Base-by-base conservation (phyloP, 1,140 invertebrate genomes). In the Euwallacea similis region DNA sequence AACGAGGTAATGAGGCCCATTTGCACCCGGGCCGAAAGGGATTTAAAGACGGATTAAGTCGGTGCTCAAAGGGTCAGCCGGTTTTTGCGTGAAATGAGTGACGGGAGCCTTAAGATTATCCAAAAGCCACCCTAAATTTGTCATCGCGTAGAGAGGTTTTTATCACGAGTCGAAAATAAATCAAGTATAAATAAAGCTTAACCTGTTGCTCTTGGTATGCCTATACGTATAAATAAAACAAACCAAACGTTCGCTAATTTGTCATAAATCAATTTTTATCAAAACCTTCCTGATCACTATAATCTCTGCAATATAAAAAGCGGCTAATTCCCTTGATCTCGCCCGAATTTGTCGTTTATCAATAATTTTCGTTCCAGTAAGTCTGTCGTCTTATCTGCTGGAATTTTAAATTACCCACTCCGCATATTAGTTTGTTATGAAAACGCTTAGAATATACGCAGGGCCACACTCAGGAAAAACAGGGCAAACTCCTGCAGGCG, bases 291-390 rank as follows among this genome's bases (percentile, higher is more conserved):
- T 66, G 69, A 71, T 71, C 69, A 50, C 59, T 16, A 33, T 71
- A 71, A 71, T 71, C 69, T 71, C 62, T 11, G 62, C 63, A 58
- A 71, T 71, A 71, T 71, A 71, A 71, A 71, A 71, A 59, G 33
- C 61, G 42, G 41, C 54, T 65, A 71, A 71, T 65, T 71, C 69
- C 46, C 69, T 66, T 71, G 69, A 71, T 71, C 69, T 58, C 10
- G 50, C 6, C 62, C 69, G 62, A 60, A 71, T 65, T n/a, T 59
- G 11, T 21, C 33, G 58, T 71, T 71, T 71, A 71, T 71, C 69
- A 66, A 71, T 71, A 58, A 71, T 71, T 71, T 71, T 71, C 66
- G 62, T 71, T 71, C 69, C 54, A 71, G 62, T 71, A 71, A 66
- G 61, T 60, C 43, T 9, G 66, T 69, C 16, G 33, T 8, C 46